Evolutionary conservation across 2,797 vertebrate species (phyloP).

Genomic region (Malurus leucopterus): DNA sequence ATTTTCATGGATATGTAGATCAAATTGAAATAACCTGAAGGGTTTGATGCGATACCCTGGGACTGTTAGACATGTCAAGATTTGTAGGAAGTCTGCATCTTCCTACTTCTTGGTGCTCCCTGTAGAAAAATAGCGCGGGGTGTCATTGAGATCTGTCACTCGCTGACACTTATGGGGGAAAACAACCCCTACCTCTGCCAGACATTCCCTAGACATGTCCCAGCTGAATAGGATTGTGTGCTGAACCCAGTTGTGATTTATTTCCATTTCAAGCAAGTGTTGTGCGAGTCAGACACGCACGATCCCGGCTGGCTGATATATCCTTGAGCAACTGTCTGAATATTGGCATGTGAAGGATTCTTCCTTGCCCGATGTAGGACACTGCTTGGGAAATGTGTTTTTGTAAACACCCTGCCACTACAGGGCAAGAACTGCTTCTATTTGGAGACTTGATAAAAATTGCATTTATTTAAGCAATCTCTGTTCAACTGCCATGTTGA

Average conservation of each 20-base stretch:
- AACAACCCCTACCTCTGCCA: background rate
- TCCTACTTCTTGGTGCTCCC: conserved; percentile 21
- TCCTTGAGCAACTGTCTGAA: conserved; percentile 43
- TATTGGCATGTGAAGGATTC: background rate
- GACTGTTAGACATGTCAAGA: conserved; percentile 39
- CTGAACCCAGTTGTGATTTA: conserved; percentile 24
- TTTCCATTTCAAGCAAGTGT: conserved; percentile 39
- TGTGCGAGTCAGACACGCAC: background rate
- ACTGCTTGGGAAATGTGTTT: background rate
- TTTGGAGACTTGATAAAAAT: background rate
- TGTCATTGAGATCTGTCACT: conserved; percentile 57
- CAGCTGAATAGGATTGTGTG: background rate
- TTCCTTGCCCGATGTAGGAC: background rate
- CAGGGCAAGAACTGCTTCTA: background rate
- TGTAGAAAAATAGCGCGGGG: conserved; percentile 44
- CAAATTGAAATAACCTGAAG: conserved; percentile 52
- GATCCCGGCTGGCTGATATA: conserved; percentile 20
- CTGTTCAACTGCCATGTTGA: background rate
- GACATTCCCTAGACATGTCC: background rate
- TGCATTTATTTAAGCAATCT: background rate
- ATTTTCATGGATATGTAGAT: conserved; percentile 60
- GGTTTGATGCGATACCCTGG: conserved; percentile 29
- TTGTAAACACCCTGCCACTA: conserved; percentile 30
- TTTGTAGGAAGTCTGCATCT: background rate
- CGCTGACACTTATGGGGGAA: background rate